Evolutionary conservation across 2,888 invertebrate species (phyloP).

Genomic region (Andrena hattorfiana): DNA sequence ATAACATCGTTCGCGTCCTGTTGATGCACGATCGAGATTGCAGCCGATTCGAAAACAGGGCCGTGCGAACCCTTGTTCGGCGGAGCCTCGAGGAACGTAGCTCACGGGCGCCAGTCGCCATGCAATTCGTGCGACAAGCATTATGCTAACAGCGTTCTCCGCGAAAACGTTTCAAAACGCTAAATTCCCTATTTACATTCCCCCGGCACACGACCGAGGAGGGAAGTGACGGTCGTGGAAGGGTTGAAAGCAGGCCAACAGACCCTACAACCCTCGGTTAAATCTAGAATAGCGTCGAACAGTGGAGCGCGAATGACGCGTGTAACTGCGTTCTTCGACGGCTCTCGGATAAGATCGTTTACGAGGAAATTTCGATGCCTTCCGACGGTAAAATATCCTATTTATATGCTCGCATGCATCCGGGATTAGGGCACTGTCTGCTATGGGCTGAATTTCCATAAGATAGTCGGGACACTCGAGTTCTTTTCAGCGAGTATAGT

Average conservation of each 20-base stretch:
- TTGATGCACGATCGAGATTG: slow-evolving; percentile 5
- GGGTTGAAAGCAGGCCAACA: slow-evolving; percentile 12
- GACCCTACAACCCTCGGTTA: slow-evolving; percentile 26
- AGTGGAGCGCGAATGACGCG: slow-evolving; percentile 41
- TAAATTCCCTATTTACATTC: slow-evolving; percentile 80
- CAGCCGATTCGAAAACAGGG: slow-evolving; percentile 1
- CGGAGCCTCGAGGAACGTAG: background rate
- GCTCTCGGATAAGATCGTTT: slow-evolving; percentile 25
- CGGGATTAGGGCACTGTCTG: slow-evolving; percentile 38
- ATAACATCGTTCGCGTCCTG: background rate
- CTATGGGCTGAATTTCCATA: background rate
- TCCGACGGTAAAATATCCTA: slow-evolving; percentile 61
- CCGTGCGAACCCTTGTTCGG: slow-evolving; percentile 4
- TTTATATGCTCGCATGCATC: slow-evolving; percentile 68
- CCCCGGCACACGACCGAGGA: slow-evolving; percentile 63
- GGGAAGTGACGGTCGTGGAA: slow-evolving; percentile 44
- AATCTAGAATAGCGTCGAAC: slow-evolving; percentile 53
- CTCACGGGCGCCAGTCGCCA: slow-evolving; percentile 30
- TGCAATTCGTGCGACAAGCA: slow-evolving; percentile 59
- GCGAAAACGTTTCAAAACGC: slow-evolving; percentile 67
- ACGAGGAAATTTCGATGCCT: slow-evolving; percentile 41
- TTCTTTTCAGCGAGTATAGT: background rate
- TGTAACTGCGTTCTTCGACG: slow-evolving; percentile 32
- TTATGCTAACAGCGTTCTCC: slow-evolving; percentile 75
- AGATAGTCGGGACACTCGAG: background rate